Evolutionary conservation across 2,888 invertebrate genomes (phyloP).

Genomic region (Alentia gelatinosa): DNA sequence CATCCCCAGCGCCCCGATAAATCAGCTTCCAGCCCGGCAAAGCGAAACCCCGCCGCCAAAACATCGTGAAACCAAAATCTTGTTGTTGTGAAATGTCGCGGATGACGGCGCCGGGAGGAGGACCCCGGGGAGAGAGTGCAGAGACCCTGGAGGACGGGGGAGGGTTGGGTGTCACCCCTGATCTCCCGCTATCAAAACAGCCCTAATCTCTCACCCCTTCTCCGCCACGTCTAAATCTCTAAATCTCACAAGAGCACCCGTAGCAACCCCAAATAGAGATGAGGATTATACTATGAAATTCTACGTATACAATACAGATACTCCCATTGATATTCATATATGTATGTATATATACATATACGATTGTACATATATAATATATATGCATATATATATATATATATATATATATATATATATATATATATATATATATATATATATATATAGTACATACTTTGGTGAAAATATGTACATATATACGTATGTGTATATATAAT

Average conservation of each 20-base stretch:
- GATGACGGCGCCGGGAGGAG: background rate
- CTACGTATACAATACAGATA: too few relatives aligned
- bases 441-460: too few relatives aligned
- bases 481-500: background rate
- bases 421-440: background rate
- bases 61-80: background rate
- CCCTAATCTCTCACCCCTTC: too few relatives aligned
- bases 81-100: background rate
- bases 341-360: background rate
- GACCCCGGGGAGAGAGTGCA: background rate
- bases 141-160: background rate
- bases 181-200: background rate
- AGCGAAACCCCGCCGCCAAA: background rate
- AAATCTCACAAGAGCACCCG: too few relatives aligned
- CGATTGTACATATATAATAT: too few relatives aligned
- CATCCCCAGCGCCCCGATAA: background rate
- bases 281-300: too few relatives aligned
- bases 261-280: too few relatives aligned
- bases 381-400: too few relatives aligned
- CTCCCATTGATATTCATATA: background rate
- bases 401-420: background rate
- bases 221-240: too few relatives aligned
- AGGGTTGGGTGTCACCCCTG: background rate
- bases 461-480: background rate
- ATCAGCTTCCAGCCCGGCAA: background rate